Percentiles rank a stretch among this genome's conserved stretches.
Evolutionary conservation across 2,113 vertebrate species (phyloP).

Genomic region (Nannobrachium achirus): DNA sequence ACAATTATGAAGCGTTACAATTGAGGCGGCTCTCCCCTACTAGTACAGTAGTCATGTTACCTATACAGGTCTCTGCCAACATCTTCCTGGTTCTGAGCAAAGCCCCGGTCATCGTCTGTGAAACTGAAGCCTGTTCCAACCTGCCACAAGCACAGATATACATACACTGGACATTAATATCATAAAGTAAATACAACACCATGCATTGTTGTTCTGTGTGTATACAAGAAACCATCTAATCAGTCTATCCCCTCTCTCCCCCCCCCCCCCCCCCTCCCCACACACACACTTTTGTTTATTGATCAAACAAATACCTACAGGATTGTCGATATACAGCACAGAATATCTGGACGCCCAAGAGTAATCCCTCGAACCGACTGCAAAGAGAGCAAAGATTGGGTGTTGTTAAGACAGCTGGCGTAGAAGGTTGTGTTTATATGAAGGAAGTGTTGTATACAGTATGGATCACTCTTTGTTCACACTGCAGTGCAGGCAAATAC

Average conservation of each 20-base stretch:
- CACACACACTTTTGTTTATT: too few relatives aligned
- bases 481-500: too few relatives aligned
- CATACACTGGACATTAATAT: too few relatives aligned
- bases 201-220: too few relatives aligned
- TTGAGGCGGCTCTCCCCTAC: too few relatives aligned
- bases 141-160: conserved; percentile 49
- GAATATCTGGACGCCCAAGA: conserved; percentile 83
- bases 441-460: too few relatives aligned
- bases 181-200: too few relatives aligned
- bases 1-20: too few relatives aligned
- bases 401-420: not conserved
- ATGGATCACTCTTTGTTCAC: too few relatives aligned
- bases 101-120: conserved; percentile 73
- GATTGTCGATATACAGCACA: conserved; percentile 85
- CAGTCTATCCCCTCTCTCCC: not conserved
- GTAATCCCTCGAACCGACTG: conserved; percentile 79
- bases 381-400: conserved; percentile 17
- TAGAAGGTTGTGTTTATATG: too few relatives aligned
- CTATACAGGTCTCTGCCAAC: conserved; percentile 82
- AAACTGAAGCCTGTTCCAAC: conserved; percentile 88
- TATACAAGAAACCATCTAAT: too few relatives aligned
- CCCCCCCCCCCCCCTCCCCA: too few relatives aligned
- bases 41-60: conserved; percentile 56
- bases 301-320: conserved; percentile 64
- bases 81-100: conserved; percentile 79